These are phyloP conservation scores for Microcebus ravelobensis DNA, from an alignment of 2,113 vertebrate species.

Conservation along the genomic window DNA sequence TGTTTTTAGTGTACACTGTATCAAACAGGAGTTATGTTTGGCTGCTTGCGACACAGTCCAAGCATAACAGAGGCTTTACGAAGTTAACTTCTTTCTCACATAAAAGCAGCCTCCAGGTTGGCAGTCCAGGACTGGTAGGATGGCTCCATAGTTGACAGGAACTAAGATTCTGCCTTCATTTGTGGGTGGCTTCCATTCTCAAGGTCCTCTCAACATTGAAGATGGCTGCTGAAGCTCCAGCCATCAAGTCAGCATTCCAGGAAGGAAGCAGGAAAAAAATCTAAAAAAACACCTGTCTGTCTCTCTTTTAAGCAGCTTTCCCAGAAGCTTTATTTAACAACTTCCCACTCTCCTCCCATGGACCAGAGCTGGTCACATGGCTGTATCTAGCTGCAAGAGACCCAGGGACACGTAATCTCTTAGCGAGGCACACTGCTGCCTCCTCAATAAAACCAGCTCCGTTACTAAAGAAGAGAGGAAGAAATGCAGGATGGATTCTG, in stretches of 20 bases:
- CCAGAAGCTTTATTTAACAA: not conserved
- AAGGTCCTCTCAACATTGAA: not conserved
- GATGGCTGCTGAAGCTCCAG: not conserved
- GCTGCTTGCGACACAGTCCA: not conserved
- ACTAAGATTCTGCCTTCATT: not conserved
- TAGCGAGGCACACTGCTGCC: not conserved
- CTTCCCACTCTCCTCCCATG: not conserved
- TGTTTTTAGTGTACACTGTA: not conserved
- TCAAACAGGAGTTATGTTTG: not conserved
- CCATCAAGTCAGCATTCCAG: not conserved
- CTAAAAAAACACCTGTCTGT: not conserved
- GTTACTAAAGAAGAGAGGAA: not conserved
- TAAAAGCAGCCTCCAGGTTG: not conserved
- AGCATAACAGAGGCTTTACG: not conserved
- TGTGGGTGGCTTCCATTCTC: not conserved
- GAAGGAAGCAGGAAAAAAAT: not conserved
- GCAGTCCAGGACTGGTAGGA: not conserved
- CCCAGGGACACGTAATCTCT: not conserved
- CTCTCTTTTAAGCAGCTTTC: too few species aligned
- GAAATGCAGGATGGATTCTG: not conserved
- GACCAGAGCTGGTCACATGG: not conserved
- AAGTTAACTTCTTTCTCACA: not conserved
- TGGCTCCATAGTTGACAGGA: fast-evolving
- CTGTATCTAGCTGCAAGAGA: not conserved
- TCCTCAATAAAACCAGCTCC: not conserved